Conservation (phyloP, 2,888 invertebrate genomes). For the Nymphalis urticae region DNA sequence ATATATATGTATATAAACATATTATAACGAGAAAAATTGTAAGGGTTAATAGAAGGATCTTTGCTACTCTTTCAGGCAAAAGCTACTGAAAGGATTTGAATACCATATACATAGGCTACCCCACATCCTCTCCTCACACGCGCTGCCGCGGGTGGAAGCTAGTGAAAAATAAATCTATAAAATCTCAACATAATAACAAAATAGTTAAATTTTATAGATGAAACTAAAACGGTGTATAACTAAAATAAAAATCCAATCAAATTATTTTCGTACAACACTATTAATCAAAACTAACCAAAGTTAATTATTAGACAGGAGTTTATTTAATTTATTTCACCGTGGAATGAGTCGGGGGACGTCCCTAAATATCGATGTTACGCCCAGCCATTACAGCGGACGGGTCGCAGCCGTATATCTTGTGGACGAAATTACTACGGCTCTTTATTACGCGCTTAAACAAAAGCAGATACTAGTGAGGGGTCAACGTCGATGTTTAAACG, state of each 20-base stretch:
- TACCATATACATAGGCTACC: too few relatives aligned
- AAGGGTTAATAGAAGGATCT: too few relatives aligned
- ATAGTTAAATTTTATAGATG: background rate
- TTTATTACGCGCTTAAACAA: constrained; percentile 56
- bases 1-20: too few relatives aligned
- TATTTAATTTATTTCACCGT: constrained; percentile 63
- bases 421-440: constrained; percentile 55
- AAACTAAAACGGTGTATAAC: background rate
- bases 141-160: too few relatives aligned
- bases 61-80: too few relatives aligned
- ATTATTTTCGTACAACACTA: constrained; percentile 31
- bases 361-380: constrained; percentile 56
- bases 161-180: too few relatives aligned
- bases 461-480: constrained; percentile 46
- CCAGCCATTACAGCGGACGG: constrained; percentile 57
- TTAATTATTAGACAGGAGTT: constrained; percentile 64
- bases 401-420: constrained; percentile 47
- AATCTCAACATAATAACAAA: background rate
- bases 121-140: too few relatives aligned
- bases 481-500: constrained; percentile 3
- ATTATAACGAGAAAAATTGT: too few relatives aligned
- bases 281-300: constrained; percentile 58
- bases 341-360: constrained; percentile 55
- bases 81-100: too few relatives aligned
- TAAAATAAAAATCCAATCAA: constrained; percentile 4